Evolutionary conservation across 2,797 vertebrate genomes (phyloP).

Genomic region (Leptatherina wallacei): DNA sequence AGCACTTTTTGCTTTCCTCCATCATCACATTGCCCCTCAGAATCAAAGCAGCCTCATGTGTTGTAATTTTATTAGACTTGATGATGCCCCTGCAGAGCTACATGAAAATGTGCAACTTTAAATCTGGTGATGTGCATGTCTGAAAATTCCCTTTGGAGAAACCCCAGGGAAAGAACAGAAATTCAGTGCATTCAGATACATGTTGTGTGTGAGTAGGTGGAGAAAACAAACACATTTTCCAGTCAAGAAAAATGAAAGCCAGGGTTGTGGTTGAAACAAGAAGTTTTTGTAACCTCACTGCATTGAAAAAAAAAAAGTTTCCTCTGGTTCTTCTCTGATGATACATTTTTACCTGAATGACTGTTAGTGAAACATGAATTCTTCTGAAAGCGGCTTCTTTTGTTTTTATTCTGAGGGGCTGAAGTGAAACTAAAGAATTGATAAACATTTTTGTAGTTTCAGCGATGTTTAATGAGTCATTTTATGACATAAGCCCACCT

Average conservation of each 20-base stretch:
- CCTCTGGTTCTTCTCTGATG: neutral
- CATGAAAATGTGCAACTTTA: neutral
- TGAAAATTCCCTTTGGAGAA: constrained; percentile 13
- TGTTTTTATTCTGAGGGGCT: constrained; percentile 11
- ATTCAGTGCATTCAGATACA: constrained; percentile 5
- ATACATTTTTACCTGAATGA: constrained; percentile 18
- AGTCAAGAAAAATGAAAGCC: constrained; percentile 26
- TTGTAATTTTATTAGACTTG: constrained; percentile 3
- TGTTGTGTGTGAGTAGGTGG: constrained; percentile 2
- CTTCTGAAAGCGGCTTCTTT: neutral
- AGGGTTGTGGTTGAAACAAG: constrained; percentile 26
- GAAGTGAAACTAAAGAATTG: constrained; percentile 16
- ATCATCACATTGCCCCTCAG: neutral
- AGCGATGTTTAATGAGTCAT: constrained; percentile 4
- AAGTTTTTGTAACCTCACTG: constrained; percentile 22
- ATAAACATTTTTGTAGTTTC: constrained; percentile 4
- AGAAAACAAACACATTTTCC: constrained; percentile 38
- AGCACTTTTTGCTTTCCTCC: neutral
- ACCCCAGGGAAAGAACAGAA: neutral
- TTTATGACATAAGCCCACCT: constrained; percentile 7
- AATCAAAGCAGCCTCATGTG: constrained; percentile 6
- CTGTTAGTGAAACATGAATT: neutral
- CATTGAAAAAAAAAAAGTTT: constrained; percentile 1
- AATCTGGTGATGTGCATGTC: neutral
- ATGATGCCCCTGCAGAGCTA: neutral